Percentiles rank a stretch among this genome's conserved stretches.
These are phyloP conservation scores for Cataglyphis livida DNA, from an alignment of 2,888 invertebrate genomes.

Conservation along the genomic window DNA sequence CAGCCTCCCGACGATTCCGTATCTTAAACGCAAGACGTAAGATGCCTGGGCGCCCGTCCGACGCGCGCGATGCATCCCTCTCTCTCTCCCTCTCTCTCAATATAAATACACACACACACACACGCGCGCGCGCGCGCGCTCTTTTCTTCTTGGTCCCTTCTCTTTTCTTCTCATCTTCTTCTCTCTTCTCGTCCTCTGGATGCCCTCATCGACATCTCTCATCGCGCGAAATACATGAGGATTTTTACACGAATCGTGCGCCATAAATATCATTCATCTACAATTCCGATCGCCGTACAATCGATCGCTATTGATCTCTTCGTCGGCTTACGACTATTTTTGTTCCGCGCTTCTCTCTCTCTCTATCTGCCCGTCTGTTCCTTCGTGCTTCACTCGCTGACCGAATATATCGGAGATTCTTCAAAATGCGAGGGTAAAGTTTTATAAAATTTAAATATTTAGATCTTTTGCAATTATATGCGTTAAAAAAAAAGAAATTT, in stretches of 20 bases:
- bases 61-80: constrained; percentile 35
- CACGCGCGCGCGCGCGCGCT: not conserved
- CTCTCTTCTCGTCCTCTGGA: constrained; percentile 15
- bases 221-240: constrained; percentile 37
- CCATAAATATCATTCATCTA: constrained; percentile 52
- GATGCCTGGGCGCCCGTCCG: constrained; percentile 51
- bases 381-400: constrained; percentile 14
- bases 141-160: not conserved
- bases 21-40: constrained; percentile 65
- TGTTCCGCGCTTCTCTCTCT: not conserved
- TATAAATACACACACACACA: not conserved
- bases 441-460: not conserved
- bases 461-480: not conserved
- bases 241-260: constrained; percentile 43
- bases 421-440: not conserved
- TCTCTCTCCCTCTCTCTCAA: not conserved
- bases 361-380: not conserved
- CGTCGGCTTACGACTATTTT: constrained; percentile 40
- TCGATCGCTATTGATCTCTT: constrained; percentile 52
- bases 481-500: not conserved
- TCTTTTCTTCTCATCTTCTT: constrained; percentile 6
- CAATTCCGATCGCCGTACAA: constrained; percentile 47
- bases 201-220: constrained; percentile 32
- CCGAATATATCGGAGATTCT: not conserved
- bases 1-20: constrained; percentile 64